phyloP scores from a whole-genome alignment of 2,113 vertebrate genomes.

The Corythornis vintsioides region DNA sequence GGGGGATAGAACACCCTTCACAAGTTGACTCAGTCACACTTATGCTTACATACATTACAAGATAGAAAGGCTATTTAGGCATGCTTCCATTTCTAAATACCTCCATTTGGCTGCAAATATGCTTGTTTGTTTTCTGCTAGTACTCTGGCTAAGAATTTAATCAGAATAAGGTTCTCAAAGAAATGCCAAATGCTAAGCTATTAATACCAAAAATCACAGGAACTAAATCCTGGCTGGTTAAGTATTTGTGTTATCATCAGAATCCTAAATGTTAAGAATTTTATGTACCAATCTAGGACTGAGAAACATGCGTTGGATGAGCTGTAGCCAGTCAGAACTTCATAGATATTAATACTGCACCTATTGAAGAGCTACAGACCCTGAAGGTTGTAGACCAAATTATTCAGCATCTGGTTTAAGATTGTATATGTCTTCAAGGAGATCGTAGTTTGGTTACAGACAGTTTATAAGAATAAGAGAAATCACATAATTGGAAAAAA shows the following conservation, averaged over 20 bases:
- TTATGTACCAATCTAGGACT: not conserved
- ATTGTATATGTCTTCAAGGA: not conserved
- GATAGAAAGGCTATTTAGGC: not conserved
- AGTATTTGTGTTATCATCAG: slow-evolving; percentile 5
- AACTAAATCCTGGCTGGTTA: slow-evolving; percentile 11
- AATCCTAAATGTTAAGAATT: slow-evolving; percentile 34
- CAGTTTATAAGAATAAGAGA: not conserved
- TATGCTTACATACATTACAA: not conserved
- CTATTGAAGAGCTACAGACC: not conserved
- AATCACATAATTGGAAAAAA: not conserved
- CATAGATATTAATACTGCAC: not conserved
- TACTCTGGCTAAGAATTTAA: not conserved
- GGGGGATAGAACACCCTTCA: not conserved
- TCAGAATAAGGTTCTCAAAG: not conserved
- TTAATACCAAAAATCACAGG: slow-evolving; percentile 40
- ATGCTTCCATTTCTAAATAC: not conserved
- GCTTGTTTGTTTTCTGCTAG: slow-evolving; percentile 45
- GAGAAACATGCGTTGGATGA: not conserved
- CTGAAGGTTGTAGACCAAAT: not conserved
- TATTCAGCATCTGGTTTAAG: not conserved
- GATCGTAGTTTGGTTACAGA: not conserved
- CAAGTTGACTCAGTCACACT: not conserved
- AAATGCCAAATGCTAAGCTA: slow-evolving; percentile 29
- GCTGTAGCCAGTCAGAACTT: not conserved
- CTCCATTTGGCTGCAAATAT: not conserved